Evolutionary conservation across 2,797 vertebrate species (phyloP).

Genomic region (Pantherophis vulpinus): DNA sequence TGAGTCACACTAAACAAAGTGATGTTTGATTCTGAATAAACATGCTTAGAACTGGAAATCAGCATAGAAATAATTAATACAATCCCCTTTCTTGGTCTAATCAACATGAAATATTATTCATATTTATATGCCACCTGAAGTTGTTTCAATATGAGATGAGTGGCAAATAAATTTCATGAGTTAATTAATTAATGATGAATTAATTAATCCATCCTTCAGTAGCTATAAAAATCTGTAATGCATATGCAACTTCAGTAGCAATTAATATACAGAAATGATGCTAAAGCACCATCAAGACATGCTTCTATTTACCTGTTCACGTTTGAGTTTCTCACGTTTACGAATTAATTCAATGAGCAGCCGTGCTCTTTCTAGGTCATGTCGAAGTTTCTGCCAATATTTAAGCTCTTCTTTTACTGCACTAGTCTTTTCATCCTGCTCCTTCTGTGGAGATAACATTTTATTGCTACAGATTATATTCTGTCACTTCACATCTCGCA

Average conservation of each 20-base stretch:
- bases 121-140: not conserved
- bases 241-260: not conserved
- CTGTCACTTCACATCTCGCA: not conserved
- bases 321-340: constrained; percentile 86
- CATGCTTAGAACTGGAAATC: not conserved
- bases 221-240: not conserved
- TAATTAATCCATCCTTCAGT: not conserved
- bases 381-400: constrained; percentile 96
- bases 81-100: not conserved
- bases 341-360: constrained; percentile 94
- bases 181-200: not conserved
- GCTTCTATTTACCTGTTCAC: constrained; percentile 81
- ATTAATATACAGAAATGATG: not conserved
- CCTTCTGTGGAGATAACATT: constrained; percentile 72
- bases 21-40: not conserved
- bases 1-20: not conserved
- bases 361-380: constrained; percentile 92
- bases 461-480: not conserved
- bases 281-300: not conserved
- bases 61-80: not conserved
- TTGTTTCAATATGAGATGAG: not conserved
- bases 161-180: not conserved
- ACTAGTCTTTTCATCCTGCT: constrained; percentile 89
- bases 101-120: not conserved
- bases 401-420: constrained; percentile 93